Evolutionary conservation across 2,888 invertebrate genomes (phyloP).

Genomic region (Lasioglossum vierecki): DNA sequence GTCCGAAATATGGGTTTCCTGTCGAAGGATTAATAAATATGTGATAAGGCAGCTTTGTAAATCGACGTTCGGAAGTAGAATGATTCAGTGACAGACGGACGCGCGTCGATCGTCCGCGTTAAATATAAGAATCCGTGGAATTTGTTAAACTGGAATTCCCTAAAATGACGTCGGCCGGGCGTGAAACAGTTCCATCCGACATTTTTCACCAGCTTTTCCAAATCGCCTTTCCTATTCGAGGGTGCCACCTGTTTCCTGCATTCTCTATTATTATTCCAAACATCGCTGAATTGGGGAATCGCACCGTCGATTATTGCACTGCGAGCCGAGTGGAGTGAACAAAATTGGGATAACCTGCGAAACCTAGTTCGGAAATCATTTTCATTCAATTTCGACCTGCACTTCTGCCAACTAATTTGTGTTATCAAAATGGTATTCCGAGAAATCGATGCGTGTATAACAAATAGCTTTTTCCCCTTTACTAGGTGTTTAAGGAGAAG

Average conservation of each 20-base stretch:
- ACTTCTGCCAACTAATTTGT: too few relatives aligned
- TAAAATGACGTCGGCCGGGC: not conserved
- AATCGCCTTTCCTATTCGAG: not conserved
- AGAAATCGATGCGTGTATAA: too few relatives aligned
- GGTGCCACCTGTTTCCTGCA: not conserved
- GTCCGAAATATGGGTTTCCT: too few relatives aligned
- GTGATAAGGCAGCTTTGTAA: not conserved
- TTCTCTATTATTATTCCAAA: not conserved
- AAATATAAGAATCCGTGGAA: not conserved
- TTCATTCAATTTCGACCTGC: not conserved
- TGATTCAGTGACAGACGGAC: not conserved
- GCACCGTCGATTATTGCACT: not conserved
- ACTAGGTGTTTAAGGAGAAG: not conserved
- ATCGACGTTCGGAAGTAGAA: not conserved
- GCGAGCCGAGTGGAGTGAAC: not conserved
- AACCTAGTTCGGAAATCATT: not conserved
- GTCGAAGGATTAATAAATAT: too few relatives aligned
- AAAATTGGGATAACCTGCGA: not conserved
- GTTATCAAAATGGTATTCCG: too few relatives aligned
- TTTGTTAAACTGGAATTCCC: not conserved
- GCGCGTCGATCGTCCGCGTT: not conserved
- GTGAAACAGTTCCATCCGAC: not conserved
- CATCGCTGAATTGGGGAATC: slow-evolving; percentile 9
- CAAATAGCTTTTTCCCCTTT: not conserved
- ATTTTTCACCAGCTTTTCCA: not conserved